Evolutionary conservation across 1,140 invertebrate species (phyloP), one percentile per base, ranked within the genome.

Genomic region (Limonius californicus): DNA sequence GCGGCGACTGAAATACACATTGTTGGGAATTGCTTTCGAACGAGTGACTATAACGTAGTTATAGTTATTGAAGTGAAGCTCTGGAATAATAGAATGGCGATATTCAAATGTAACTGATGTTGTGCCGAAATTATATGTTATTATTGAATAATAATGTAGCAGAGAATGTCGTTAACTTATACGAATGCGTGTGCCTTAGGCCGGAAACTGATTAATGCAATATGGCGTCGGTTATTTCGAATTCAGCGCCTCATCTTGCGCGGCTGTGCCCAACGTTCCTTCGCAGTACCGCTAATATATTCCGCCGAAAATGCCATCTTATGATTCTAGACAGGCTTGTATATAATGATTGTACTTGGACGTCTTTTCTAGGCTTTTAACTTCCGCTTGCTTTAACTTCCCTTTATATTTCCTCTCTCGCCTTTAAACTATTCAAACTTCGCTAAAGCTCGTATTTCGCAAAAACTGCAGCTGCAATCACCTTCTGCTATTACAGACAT

Each of bases 121-220:
- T 55, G 32, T 56, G 54, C 60, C 45, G 43, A 56, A 61, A 61
- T 61, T 61, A 61, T 54, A 42, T 61, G 60, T 61, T 61, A 61
- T 61, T 61, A 61, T 61, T 61, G 53, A 56, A 61, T 61, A 61
- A 61, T 61, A 55, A 61, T 55, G 53, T 43, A 61, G 35, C 42
- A 54, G 60, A 61, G 8, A 55, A 39, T 61, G 54, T 54, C 50
- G 53, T 61, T 56, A 61, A 61, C 50, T 61, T 56, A 61, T 61
- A 45, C 60, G 45, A 61, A 61, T 45, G 16, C 56, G 39, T 58
- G 55, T 57, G 61, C 61, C 47, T 62, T 62, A 62, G 61, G 56
- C 61, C 56, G 61, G 56, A 62, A 62, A 62, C 61, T 62, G 61
- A 62, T 57, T 62, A 62, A 62, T 62, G 61, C 61, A 62, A 62